Conservation (phyloP, 2,888 invertebrate genomes). For the Villa cingulata region DNA sequence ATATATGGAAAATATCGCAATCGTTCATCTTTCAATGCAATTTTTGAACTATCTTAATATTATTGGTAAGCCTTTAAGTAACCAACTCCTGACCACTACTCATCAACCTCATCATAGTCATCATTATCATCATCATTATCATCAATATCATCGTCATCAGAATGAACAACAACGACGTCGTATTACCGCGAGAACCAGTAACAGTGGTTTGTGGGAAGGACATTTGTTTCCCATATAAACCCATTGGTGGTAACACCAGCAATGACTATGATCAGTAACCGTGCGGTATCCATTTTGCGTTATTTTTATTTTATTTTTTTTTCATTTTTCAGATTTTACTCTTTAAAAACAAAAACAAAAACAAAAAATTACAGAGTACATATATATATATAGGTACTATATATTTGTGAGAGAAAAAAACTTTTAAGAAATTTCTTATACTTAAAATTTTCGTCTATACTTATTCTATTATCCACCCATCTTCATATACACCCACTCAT, state of each 20-base stretch:
- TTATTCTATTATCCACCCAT: not conserved
- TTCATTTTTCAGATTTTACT: too few relatives aligned
- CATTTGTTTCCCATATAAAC: constrained; percentile 14
- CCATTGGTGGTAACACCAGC: not conserved
- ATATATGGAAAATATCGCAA: too few relatives aligned
- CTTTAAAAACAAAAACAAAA: too few relatives aligned
- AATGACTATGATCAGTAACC: not conserved
- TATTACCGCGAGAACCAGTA: constrained; percentile 36
- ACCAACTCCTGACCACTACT: constrained; percentile 12
- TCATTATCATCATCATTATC: not conserved
- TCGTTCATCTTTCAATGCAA: constrained; percentile 8
- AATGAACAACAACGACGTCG: constrained; percentile 19
- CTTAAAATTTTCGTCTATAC: not conserved
- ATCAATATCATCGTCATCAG: constrained; percentile 12
- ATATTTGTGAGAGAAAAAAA: too few relatives aligned
- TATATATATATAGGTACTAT: too few relatives aligned
- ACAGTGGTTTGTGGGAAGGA: constrained; percentile 32
- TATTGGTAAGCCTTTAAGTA: constrained; percentile 5
- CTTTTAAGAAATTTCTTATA: not conserved
- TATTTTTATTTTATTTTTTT: not conserved
- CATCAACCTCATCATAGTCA: constrained; percentile 16
- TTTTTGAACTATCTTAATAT: constrained; percentile 9
- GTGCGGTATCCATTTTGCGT: not conserved
- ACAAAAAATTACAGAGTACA: too few relatives aligned
- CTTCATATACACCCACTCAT: not conserved